Conservation (phyloP, 2,113 vertebrate genomes). For the cattle (Bos taurus) region ARS-UCD2.0 NC_037338.1:57387501-57388000, state of each 20-base stretch:
- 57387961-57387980: background rate
- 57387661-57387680: background rate
- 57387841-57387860: background rate
- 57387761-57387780: background rate
- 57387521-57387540: background rate
- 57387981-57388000: background rate
- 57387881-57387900: background rate
- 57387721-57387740: background rate
- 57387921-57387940: background rate
- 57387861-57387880: background rate
- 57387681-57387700: background rate
- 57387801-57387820: background rate
- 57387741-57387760: background rate
- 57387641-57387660: background rate
- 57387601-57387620: background rate
- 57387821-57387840: background rate
- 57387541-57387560: background rate
- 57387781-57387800: background rate
- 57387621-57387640: background rate
- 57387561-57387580: background rate
- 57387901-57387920: background rate
- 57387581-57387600: background rate
- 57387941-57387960: background rate
- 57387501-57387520: background rate
- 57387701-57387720: background rate